phyloP scores from a whole-genome alignment of 2,888 invertebrate genomes.

The Dascillus cervinus region DNA sequence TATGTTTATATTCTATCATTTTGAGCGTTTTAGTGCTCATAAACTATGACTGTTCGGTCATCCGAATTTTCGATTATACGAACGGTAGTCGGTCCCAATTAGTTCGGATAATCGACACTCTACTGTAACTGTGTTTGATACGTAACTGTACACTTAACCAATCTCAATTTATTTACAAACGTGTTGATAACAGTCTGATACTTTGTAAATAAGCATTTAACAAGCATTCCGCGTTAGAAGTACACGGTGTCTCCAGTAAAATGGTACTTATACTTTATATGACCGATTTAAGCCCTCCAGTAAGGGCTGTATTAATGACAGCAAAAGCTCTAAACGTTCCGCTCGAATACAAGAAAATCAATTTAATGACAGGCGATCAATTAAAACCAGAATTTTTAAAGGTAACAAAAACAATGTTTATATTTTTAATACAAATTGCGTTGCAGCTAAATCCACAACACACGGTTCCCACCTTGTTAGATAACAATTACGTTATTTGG shows the following conservation, averaged over 20 bases:
- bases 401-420: conserved; percentile 4
- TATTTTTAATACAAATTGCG: neutral
- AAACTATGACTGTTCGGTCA: no score
- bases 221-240: neutral
- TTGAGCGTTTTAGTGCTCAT: no score
- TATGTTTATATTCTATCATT: no score
- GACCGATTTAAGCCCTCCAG: conserved; percentile 8
- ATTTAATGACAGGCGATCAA: conserved; percentile 4
- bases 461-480: conserved; percentile 51
- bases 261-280: conserved; percentile 8
- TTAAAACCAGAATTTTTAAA: conserved; percentile 3
- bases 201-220: neutral
- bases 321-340: conserved; percentile 9
- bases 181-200: conserved; percentile 1
- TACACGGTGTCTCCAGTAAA: neutral
- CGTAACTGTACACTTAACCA: no score
- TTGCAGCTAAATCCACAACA: conserved; percentile 51
- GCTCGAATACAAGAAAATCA: conserved; percentile 6
- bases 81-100: no score
- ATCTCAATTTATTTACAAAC: no score
- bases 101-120: no score
- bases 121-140: no score
- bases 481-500: conserved; percentile 46
- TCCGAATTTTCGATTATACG: no score
- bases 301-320: conserved; percentile 8